Base-by-base conservation (phyloP, 2,113 vertebrate genomes). In the Sturnus vulgaris region DNA sequence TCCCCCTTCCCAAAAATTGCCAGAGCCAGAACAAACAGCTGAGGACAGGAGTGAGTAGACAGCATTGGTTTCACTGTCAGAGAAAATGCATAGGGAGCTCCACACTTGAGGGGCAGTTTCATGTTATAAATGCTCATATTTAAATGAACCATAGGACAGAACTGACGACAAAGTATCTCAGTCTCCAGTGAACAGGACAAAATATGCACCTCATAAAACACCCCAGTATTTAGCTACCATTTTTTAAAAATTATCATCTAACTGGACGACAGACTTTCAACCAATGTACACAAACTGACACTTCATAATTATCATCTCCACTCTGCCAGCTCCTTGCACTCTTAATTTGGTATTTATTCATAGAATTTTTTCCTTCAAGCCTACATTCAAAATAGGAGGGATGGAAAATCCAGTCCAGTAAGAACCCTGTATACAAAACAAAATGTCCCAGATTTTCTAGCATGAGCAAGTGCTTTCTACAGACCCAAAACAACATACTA, bases 401-500 rank as follows among this genome's bases (percentile, higher is more conserved):
- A 60, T 12, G 79, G 72, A 91, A 94, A 96, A 95, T 61, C 24
- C 57, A 87, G 40, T 46, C 77, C 83, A 92, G 77, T 85, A 69
- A 91, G 49, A 91, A 88, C 40, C 35, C 39, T 73, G 25, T 68
- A 91, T 49, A 70, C 3, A 7, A 94, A 93, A 95, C 91, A 97
- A 60, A 93, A 96, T 92, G 92, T 95, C 91, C 89, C 89, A 96
- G 92, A 95, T 95, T 92, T 89, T 93, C 77, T 64, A 94, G 76
- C 69, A 56, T 78, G 64, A 95, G 76, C 79, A 83, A 88, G 72
- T 83, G 72, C 80, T 93, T 95, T 92, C 40, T 78, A 55, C 92
- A 96, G 85, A 94, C 82, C 76, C 76, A 96, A 92, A 96, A 95
- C 93, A 97, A 96, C 92, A 91, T 86, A 93, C 82, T 90, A 92